Evolutionary conservation across 2,113 vertebrate genomes (phyloP), one percentile per base, ranked within the genome.

Genomic region (Chaenogobius annularis): DNA sequence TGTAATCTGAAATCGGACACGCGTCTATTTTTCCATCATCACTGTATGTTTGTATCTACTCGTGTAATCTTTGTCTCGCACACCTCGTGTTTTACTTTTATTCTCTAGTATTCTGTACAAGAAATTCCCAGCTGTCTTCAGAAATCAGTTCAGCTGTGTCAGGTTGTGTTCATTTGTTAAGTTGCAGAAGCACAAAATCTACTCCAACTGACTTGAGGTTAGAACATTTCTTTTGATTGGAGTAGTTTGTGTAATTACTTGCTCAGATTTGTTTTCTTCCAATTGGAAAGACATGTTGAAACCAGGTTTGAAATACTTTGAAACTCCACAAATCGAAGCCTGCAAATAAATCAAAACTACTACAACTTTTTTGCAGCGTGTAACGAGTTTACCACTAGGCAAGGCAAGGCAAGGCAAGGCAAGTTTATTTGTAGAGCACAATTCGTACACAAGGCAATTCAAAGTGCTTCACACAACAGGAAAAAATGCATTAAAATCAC

Each of bases 1-100:
- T 82, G 69, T 83, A 74, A 82, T 83, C 80, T 85, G 59, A 31
- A 75, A 83, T 77, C 13, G 40, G 78, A 80, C 82, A 83, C 70
- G 43, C 46, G 58, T 70, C 70, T 70, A 12, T 65, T 79, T 67
- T 68, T 62, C 35, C 31, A 40, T 13, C 35, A 20, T 63, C 31
- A 63, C 35, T 40, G 23, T 63, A 58, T 4, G 37, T 69, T 65
- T n/a, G 58, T 64, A 70, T 85, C 55, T 4, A 1, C 61, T 71
- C 6, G 15, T 44, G 50, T 17, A 35, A 61, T 61, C 58, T 35
- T 7, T 61, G 58, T 61, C 26, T 61, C 23, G 26, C 26, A 17
- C 23, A 14, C 23, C 56, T 59, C 23, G 13, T 35, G 5, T 61
- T 61, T 61, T 14, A 31, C 26, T 61, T 61, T 35, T 61, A 61